Percentiles rank a stretch among this genome's conserved stretches.
Conservation (phyloP, 2,888 invertebrate genomes). For the Limenitis camilla region DNA sequence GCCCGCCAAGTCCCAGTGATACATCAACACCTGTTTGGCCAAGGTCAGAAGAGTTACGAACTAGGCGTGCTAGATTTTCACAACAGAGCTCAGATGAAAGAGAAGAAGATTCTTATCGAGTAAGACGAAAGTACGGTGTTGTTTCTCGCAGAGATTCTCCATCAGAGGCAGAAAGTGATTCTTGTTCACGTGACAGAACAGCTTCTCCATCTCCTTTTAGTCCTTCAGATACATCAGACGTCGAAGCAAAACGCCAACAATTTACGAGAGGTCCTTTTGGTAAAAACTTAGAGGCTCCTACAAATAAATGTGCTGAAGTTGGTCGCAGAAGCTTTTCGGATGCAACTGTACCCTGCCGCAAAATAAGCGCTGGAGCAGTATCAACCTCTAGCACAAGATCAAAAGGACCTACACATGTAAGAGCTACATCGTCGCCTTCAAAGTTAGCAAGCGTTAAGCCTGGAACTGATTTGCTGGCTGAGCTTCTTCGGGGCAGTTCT, state of each 20-base stretch:
- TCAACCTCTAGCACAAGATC: constrained; percentile 50
- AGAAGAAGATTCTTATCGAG: constrained; percentile 73
- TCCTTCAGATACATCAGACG: constrained; percentile 76
- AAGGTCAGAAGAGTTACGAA: constrained; percentile 54
- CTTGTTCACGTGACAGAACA: constrained; percentile 72
- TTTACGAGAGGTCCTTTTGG: constrained; percentile 80
- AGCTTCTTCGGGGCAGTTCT: constrained; percentile 85
- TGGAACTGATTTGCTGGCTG: constrained; percentile 73
- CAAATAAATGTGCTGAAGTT: constrained; percentile 72
- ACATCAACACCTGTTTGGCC: constrained; percentile 64
- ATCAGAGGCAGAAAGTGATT: constrained; percentile 82
- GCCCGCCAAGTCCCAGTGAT: constrained; percentile 64
- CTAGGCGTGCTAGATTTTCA: constrained; percentile 72
- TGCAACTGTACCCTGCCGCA: constrained; percentile 72
- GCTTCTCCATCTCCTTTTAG: constrained; percentile 77
- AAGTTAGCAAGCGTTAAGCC: too few relatives aligned
- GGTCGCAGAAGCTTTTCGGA: constrained; percentile 65
- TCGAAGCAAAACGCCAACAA: constrained; percentile 67
- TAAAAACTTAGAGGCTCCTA: constrained; percentile 59
- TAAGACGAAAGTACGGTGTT: constrained; percentile 54
- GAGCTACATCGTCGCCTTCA: constrained; percentile 86
- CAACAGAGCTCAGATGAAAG: constrained; percentile 84
- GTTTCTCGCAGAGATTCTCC: constrained; percentile 77
- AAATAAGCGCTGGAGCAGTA: constrained; percentile 76
- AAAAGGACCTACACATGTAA: constrained; percentile 78